phyloP scores from a whole-genome alignment of 2,113 vertebrate genomes.

The Nipponia nippon region DNA sequence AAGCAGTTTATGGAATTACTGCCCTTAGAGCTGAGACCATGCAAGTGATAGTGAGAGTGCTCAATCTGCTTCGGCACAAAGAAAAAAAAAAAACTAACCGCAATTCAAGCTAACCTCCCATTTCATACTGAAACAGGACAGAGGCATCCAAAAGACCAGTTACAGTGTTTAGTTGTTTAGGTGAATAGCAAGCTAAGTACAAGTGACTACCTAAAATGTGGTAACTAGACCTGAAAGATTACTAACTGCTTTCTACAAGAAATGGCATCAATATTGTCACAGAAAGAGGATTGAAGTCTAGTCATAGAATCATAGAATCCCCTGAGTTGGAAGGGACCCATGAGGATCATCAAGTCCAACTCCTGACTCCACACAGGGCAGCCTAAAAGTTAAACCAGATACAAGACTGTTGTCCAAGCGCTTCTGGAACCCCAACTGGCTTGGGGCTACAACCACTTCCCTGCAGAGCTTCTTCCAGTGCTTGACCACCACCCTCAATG shows the following conservation, averaged over 20 bases:
- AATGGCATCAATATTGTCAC: not conserved
- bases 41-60: not conserved
- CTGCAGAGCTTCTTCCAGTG: not conserved
- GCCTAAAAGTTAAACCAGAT: not conserved
- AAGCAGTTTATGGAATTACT: not conserved
- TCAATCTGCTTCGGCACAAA: not conserved
- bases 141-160: not conserved
- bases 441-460: not conserved
- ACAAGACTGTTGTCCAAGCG: not conserved
- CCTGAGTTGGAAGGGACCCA: not conserved
- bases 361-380: not conserved
- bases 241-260: not conserved
- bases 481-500: not conserved
- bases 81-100: not conserved
- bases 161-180: not conserved
- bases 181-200: not conserved
- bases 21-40: not conserved
- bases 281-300: not conserved
- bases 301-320: not conserved
- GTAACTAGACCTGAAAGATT: not conserved
- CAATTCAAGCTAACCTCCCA: not conserved
- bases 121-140: not conserved
- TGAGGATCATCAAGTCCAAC: not conserved
- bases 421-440: not conserved
- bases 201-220: rapidly evolving